Conservation (phyloP, 2,113 vertebrate species). For the Gymnarchus niloticus region DNA sequence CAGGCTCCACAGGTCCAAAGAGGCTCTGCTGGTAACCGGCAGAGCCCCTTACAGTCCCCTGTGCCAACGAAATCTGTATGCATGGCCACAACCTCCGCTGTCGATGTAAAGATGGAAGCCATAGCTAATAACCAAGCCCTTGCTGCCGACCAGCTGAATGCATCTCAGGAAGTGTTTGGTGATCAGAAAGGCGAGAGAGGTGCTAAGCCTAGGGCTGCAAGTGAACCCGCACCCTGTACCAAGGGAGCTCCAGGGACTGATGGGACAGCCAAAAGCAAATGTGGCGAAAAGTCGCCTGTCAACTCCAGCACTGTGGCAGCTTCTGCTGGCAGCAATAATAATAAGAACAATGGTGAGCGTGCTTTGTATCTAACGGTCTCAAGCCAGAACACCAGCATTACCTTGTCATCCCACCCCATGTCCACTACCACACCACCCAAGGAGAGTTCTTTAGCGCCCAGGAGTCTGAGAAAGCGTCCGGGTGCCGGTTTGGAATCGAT, state of each 20-base stretch:
- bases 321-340: constrained; percentile 74
- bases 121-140: constrained; percentile 53
- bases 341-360: constrained; percentile 63
- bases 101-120: constrained; percentile 72
- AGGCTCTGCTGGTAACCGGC: constrained; percentile 54
- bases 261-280: constrained; percentile 70
- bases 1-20: constrained; percentile 66
- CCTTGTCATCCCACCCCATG: constrained; percentile 65
- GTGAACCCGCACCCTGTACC: constrained; percentile 66
- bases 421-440: constrained; percentile 55
- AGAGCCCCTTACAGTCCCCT: constrained; percentile 66
- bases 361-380: constrained; percentile 70
- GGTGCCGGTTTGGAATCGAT: constrained; percentile 69
- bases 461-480: constrained; percentile 81
- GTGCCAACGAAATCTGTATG: constrained; percentile 54
- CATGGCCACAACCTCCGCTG: constrained; percentile 44
- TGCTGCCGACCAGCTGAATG: constrained; percentile 47
- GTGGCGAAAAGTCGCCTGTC: constrained; percentile 59
- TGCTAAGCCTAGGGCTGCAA: constrained; percentile 69
- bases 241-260: constrained; percentile 68
- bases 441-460: constrained; percentile 71
- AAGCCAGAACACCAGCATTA: constrained; percentile 72
- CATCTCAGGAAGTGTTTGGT: constrained; percentile 41
- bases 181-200: constrained; percentile 63
- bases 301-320: constrained; percentile 60